phyloP scores from a whole-genome alignment of 2,797 vertebrate genomes.

The Ceryle rudis region DNA sequence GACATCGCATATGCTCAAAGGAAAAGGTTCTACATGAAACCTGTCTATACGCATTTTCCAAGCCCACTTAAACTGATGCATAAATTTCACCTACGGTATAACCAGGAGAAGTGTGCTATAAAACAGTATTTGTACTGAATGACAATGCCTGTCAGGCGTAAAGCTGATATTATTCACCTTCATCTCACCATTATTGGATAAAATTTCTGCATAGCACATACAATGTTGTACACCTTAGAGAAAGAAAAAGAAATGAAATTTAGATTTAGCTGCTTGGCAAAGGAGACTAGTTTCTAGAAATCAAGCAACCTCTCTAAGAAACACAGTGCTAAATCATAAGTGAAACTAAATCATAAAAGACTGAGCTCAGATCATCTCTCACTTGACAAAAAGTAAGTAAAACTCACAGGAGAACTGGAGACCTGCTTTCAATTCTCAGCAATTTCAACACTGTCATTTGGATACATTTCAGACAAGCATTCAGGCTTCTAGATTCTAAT shows the following conservation, averaged over 20 bases:
- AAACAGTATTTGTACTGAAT: background rate
- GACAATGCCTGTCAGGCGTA: background rate
- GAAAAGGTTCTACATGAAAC: background rate
- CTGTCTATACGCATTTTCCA: background rate
- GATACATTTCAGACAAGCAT: constrained; percentile 33
- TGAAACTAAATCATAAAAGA: background rate
- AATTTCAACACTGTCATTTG: constrained; percentile 14
- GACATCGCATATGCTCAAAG: background rate
- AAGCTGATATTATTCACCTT: background rate
- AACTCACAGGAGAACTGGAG: background rate
- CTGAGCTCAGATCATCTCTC: background rate
- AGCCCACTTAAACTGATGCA: background rate
- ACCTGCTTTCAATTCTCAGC: constrained; percentile 6
- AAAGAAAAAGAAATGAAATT: background rate
- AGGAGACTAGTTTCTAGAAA: background rate
- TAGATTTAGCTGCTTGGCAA: background rate
- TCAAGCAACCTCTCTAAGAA: background rate
- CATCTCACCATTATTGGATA: background rate
- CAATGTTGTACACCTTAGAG: background rate
- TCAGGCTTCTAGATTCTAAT: background rate
- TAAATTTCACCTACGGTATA: background rate
- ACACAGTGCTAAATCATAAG: background rate
- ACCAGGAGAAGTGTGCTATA: background rate
- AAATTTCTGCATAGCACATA: background rate
- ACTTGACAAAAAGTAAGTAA: background rate